Evolutionary conservation across 2,113 vertebrate species (phyloP).

Genomic region (Coryphaenoides rupestris): DNA sequence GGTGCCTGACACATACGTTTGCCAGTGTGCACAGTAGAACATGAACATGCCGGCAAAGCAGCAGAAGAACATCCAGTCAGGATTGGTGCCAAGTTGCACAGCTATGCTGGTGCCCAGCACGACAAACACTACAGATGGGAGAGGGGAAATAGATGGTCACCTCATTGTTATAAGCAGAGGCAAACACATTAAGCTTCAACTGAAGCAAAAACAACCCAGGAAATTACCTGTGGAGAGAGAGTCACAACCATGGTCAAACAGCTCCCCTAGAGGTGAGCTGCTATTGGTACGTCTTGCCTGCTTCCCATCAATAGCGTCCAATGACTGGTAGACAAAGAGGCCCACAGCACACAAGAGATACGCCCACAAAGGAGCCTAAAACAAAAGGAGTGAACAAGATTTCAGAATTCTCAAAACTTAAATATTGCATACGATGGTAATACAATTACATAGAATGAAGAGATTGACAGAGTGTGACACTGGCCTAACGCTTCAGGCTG

Average conservation of each 20-base stretch:
- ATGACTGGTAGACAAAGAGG: constrained; percentile 94
- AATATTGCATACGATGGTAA: too few relatives aligned
- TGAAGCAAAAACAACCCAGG: background rate
- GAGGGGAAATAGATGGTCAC: background rate
- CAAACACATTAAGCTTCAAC: background rate
- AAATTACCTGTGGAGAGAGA: constrained; percentile 91
- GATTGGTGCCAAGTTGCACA: constrained; percentile 94
- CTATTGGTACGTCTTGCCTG: constrained; percentile 97
- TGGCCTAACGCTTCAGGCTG: too few relatives aligned
- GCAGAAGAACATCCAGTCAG: constrained; percentile 99
- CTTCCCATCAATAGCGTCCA: constrained; percentile 98
- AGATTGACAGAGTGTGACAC: too few relatives aligned
- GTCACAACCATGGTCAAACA: constrained; percentile 98
- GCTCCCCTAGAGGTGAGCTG: constrained; percentile 93
- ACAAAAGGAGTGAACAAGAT: constrained; percentile 4
- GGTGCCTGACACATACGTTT: constrained; percentile 96
- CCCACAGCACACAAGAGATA: constrained; percentile 93
- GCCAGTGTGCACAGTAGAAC: constrained; percentile 99
- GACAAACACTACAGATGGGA: constrained; percentile 86
- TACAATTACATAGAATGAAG: too few relatives aligned
- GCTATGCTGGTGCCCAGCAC: constrained; percentile 96
- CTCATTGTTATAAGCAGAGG: background rate
- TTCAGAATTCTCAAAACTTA: too few relatives aligned
- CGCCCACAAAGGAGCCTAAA: constrained; percentile 92
- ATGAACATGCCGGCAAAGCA: constrained; percentile 98